Conservation (phyloP, 2,888 invertebrate species). For the Hyposoter dolosus region DNA sequence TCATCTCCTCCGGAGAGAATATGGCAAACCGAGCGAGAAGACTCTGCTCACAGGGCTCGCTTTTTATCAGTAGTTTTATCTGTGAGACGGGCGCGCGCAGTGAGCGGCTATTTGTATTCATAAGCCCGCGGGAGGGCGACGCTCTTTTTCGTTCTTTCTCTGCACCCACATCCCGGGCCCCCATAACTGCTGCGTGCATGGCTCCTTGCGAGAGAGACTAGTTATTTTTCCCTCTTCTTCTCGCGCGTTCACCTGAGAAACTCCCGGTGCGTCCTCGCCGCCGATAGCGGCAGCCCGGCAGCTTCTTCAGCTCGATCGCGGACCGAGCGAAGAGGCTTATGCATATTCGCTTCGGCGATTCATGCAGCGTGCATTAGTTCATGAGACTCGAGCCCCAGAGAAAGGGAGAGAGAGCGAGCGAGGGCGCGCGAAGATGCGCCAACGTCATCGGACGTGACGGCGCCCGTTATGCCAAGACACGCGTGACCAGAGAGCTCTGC, state of each 20-base stretch:
- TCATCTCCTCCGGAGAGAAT: slow-evolving; percentile 54
- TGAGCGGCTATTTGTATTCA: slow-evolving; percentile 85
- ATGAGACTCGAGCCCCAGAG: no score
- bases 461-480: slow-evolving; percentile 71
- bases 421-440: slow-evolving; percentile 65
- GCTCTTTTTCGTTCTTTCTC: slow-evolving; percentile 75
- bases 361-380: slow-evolving; percentile 26
- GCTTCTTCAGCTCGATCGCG: slow-evolving; percentile 56
- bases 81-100: slow-evolving; percentile 84
- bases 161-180: slow-evolving; percentile 59
- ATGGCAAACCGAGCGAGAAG: slow-evolving; percentile 21
- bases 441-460: slow-evolving; percentile 73
- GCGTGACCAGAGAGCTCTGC: slow-evolving; percentile 53
- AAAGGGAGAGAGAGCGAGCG: slow-evolving; percentile 18
- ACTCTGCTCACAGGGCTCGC: slow-evolving; percentile 71
- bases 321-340: slow-evolving; percentile 40
- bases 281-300: slow-evolving; percentile 34
- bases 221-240: slow-evolving; percentile 14
- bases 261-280: slow-evolving; percentile 39
- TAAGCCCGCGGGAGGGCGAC: slow-evolving; percentile 84
- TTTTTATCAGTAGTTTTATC: slow-evolving; percentile 83
- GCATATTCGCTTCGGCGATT: slow-evolving; percentile 39
- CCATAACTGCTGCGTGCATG: slow-evolving; percentile 40
- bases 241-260: slow-evolving; percentile 24
- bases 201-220: no score